These are phyloP conservation scores for Cossypha niveicapilla DNA, from an alignment of 2,797 vertebrate genomes.

Conservation along the genomic window DNA sequence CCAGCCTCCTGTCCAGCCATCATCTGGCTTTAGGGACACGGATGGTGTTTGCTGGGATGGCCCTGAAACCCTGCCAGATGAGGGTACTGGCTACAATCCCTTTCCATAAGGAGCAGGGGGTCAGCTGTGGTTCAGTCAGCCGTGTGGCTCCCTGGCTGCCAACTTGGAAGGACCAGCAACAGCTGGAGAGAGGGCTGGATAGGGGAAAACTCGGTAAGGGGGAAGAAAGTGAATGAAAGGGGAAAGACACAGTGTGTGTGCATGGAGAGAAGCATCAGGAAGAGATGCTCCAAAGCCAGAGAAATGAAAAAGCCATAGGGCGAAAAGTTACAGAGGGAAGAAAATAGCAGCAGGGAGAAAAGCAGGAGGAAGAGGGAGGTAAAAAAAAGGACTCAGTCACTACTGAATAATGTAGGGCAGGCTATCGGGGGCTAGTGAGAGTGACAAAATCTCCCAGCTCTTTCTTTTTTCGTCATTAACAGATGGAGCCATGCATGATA, in stretches of 20 bases:
- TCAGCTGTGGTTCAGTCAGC: rapidly evolving
- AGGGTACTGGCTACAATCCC: background rate
- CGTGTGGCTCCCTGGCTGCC: background rate
- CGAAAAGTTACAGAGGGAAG: background rate
- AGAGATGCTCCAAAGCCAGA: rapidly evolving
- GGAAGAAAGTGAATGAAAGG: background rate
- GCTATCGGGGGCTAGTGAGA: background rate
- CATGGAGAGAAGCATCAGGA: background rate
- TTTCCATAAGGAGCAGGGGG: background rate
- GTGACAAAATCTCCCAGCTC: conserved; percentile 21
- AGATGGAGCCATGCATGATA: conserved; percentile 53
- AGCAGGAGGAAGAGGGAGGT: background rate
- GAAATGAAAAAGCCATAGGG: background rate
- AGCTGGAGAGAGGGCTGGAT: background rate
- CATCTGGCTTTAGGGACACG: rapidly evolving
- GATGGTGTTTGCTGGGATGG: background rate
- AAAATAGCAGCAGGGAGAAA: conserved; percentile 8
- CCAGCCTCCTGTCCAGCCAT: background rate
- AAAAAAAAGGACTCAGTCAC: background rate
- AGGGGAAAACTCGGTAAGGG: background rate
- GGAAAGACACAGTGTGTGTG: background rate
- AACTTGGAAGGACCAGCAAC: background rate
- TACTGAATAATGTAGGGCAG: conserved; percentile 45
- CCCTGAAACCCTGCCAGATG: background rate
- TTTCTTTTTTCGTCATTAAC: conserved; percentile 53